Percentiles rank a stretch among this genome's conserved stretches.
Evolutionary conservation across 2,797 vertebrate species (phyloP).

Genomic region (Sternotherus odoratus): DNA sequence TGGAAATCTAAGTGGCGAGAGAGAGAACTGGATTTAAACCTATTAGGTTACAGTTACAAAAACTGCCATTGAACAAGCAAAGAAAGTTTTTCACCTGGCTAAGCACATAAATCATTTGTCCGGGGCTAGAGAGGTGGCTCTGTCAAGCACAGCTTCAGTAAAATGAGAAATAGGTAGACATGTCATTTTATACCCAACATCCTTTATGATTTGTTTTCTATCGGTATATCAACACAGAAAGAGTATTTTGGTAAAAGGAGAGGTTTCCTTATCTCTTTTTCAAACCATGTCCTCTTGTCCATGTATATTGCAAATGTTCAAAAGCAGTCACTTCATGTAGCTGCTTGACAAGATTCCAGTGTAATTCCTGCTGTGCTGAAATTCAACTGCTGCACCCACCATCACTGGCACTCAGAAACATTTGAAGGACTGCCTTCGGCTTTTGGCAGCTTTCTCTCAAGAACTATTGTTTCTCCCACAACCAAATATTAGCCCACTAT

Average conservation of each 20-base stretch:
- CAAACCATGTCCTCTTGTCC: background rate
- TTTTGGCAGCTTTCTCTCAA: background rate
- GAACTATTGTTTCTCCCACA: background rate
- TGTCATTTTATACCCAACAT: background rate
- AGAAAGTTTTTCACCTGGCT: background rate
- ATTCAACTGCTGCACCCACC: background rate
- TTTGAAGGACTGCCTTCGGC: background rate
- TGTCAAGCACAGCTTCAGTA: background rate
- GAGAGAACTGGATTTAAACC: constrained; percentile 7
- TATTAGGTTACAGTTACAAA: background rate
- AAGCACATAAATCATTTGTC: rapidly evolving
- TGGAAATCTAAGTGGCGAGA: background rate
- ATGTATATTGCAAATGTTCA: background rate
- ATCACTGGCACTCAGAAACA: rapidly evolving
- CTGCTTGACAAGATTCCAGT: background rate
- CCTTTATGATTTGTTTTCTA: background rate
- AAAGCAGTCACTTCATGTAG: background rate
- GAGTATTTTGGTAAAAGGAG: background rate
- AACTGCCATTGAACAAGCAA: background rate
- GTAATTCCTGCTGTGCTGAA: background rate
- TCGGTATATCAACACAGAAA: background rate
- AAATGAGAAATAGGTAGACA: background rate
- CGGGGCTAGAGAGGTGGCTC: rapidly evolving
- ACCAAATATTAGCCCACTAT: background rate
- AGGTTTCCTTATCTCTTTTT: background rate